Evolutionary conservation across 2,113 vertebrate genomes (phyloP).

Genomic region (Excalfactoria chinensis): DNA sequence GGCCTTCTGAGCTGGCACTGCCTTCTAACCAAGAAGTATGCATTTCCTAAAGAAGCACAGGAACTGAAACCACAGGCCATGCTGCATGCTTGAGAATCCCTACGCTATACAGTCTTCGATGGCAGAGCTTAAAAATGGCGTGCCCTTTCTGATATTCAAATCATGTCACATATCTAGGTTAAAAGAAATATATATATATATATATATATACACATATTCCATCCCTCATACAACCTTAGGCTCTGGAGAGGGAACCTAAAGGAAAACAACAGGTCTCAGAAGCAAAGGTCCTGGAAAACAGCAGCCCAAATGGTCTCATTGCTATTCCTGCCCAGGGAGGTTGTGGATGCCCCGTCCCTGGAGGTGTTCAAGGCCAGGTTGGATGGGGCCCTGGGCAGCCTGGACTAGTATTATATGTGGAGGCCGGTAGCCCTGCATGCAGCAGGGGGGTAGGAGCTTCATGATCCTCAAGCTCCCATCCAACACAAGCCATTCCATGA

Average conservation of each 20-base stretch:
- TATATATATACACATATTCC: background rate
- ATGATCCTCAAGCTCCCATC: no score
- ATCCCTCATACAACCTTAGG: background rate
- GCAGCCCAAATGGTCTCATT: background rate
- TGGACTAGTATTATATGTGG: no score
- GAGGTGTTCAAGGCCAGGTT: no score
- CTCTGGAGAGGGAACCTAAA: background rate
- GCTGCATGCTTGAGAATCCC: background rate
- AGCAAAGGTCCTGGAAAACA: background rate
- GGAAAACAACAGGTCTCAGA: background rate
- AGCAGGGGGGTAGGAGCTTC: no score
- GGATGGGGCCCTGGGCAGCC: no score
- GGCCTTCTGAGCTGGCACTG: background rate
- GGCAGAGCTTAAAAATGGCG: background rate
- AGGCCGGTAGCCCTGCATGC: no score
- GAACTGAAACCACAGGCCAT: background rate
- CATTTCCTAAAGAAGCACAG: background rate
- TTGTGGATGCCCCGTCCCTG: no score
- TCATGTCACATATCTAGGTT: background rate
- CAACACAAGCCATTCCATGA: no score
- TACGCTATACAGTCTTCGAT: background rate
- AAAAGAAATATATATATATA: no score
- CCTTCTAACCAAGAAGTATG: background rate
- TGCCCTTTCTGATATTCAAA: background rate
- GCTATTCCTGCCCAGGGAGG: no score